Percentiles rank a stretch among this genome's conserved stretches.
Conservation (phyloP, 2,797 vertebrate genomes). For the Sebastes oblongus region DNA sequence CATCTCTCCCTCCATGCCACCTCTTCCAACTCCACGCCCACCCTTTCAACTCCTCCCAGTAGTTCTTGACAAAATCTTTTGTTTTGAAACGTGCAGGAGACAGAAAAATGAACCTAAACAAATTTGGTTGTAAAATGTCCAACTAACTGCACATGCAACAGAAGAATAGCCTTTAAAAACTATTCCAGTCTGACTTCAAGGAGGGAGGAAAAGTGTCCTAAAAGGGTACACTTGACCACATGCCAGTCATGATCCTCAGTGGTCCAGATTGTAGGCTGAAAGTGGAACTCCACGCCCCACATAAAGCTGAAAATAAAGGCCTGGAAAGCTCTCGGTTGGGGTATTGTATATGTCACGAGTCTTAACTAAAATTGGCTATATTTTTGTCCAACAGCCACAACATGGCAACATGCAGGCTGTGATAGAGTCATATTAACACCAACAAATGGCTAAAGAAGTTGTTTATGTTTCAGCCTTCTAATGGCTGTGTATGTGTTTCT, state of each 20-base stretch:
- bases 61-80: neutral
- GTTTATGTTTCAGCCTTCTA: neutral
- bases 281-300: slow-evolving; percentile 69
- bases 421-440: neutral
- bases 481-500: neutral
- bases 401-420: slow-evolving; percentile 1
- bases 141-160: slow-evolving; percentile 1
- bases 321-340: slow-evolving; percentile 43
- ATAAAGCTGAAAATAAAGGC: slow-evolving; percentile 74
- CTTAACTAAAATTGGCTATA: slow-evolving; percentile 40
- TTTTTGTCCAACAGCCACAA: neutral
- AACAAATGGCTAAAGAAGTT: neutral
- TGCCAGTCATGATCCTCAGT: slow-evolving; percentile 56
- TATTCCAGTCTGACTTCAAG: slow-evolving; percentile 47
- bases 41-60: too few species aligned
- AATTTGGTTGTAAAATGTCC: slow-evolving; percentile 4
- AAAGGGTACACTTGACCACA: slow-evolving; percentile 69
- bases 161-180: slow-evolving; percentile 54
- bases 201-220: slow-evolving; percentile 41
- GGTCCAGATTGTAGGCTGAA: slow-evolving; percentile 59
- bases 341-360: slow-evolving; percentile 39
- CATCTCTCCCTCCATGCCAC: neutral
- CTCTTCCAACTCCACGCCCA: neutral
- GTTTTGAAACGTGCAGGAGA: neutral
- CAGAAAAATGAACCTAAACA: neutral